Evolutionary conservation across 1,140 invertebrate genomes (phyloP), one percentile per base, ranked within the genome.

Genomic region (Lutraria rhynchaena): DNA sequence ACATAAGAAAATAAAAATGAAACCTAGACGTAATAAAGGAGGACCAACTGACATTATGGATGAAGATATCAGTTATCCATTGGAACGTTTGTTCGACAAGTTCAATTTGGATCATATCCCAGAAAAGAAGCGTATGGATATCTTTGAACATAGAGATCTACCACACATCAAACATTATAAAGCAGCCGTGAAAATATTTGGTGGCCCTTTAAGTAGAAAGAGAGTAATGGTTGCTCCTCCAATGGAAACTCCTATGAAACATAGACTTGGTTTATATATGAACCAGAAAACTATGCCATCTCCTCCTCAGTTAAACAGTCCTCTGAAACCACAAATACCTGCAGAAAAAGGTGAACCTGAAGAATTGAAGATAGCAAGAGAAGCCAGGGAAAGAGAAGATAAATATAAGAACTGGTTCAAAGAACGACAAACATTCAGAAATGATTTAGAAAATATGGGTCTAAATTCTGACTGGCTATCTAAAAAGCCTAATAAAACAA

Each of bases 91-190:
- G 22, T 91, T 91, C 88, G 90, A 91, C 71, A 83, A 83, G 2
- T 87, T 88, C 61, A 90, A 91, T 69, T 81, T 88, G 51, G 90
- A 92, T 82, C 90, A 92, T 77, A 83, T 91, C 5, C 87, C 90
- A n/a, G 73, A 85, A 13, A 83, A 87, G 19, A 78, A 91, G 49
- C 85, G 88, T n/a, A 83, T 91, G 31, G 78, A 87, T 19, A 27
- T 61, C 3, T 91, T 90, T 69, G 83, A 87, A 60, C 73, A 87
- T 31, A 76, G 90, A 13, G 85, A 91, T 63, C 76, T 92, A 9
- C 80, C 86, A n/a, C 84, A 89, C 78, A 58, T 88, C 4, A 90
- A 90, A 58, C 86, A 90, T 57, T 92, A 90, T 73, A 91, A 90
- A 76, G 87, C 88, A 41, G 91, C 90, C 17, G 86, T 88, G 5